Base-by-base conservation (phyloP, 2,797 vertebrate genomes). In the Mormyrus proboscirostris region DNA sequence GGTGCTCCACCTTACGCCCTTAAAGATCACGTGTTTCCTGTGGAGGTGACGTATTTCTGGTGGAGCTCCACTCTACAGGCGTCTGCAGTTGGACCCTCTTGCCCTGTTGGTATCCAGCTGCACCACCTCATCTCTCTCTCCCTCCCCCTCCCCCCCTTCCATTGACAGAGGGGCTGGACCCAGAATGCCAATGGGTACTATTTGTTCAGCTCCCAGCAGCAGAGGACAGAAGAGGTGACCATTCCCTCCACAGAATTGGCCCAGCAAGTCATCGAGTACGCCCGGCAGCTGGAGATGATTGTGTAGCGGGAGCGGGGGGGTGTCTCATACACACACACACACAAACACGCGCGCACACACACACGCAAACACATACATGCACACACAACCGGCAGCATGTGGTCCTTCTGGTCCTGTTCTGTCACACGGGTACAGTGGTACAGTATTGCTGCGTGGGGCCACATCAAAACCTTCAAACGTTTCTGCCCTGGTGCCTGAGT, bases 281-380 rank as follows among this genome's bases (percentile, higher is more conserved):
- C 98, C 83, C 95, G 97, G 91, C 98, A 99, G 94, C 96, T 99
- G 93, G 98, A 99, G 93, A 99, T 99, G 98, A 99, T 99, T 89
- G 98, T 99, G 93, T 98, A 97, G 95, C 89, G 90, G 90, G 87
- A 49, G 90, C 89, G 90, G 88, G 50, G 90, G 90, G 91, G 92
- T 92, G 91, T 33, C 25, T 14, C 91, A 90, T 59, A 10, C 22
- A 62, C 69, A 89, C 50, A 89, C 62, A 41, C 38, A 65, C 65
- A 83, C n/a, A 59, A 0, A 62, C 57, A 38, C 33, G 65, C 76
- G 41, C 59, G 49, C 19, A 49, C 53, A 47, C 65, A 89, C 62
- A 83, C 22, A 51, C 65, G 88, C 86, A 82, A 22, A 90, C 38
- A 83, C 73, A 16, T 2, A 59, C 59, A 79, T 84, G 14, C 49